Evolutionary conservation across 2,113 vertebrate species (phyloP).

Genomic region (Syngnathus floridae): DNA sequence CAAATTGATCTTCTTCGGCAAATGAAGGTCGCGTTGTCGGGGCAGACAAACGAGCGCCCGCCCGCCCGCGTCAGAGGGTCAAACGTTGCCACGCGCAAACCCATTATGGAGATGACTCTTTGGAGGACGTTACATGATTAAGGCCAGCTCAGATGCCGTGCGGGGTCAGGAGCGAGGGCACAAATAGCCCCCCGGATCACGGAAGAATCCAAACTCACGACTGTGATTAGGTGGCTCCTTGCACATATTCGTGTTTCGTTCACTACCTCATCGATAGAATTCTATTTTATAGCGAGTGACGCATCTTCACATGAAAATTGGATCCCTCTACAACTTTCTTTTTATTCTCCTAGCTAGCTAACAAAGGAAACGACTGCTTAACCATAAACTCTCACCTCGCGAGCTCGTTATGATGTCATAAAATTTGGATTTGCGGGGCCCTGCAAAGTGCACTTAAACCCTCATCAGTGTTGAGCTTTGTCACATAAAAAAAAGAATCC

Average conservation of each 20-base stretch:
- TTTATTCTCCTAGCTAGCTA: not conserved
- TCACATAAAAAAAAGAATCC: slow-evolving; percentile 15
- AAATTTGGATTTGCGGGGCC: not conserved
- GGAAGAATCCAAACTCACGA: not conserved
- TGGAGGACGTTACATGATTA: slow-evolving; percentile 48
- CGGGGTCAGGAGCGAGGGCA: slow-evolving; percentile 10
- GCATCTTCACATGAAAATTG: not conserved
- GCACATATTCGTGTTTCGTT: too few species aligned
- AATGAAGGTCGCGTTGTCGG: slow-evolving; percentile 27
- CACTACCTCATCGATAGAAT: too few species aligned
- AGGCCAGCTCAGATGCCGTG: slow-evolving; percentile 24
- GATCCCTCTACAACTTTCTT: not conserved
- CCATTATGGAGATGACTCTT: slow-evolving; percentile 56
- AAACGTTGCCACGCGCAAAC: slow-evolving; percentile 50
- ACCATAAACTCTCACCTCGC: not conserved
- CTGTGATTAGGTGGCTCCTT: not conserved
- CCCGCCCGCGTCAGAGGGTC: slow-evolving; percentile 32
- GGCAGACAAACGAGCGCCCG: slow-evolving; percentile 53
- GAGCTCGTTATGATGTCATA: not conserved
- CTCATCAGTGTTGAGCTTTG: slow-evolving; percentile 33
- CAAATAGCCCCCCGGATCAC: too few species aligned
- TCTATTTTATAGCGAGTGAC: not conserved
- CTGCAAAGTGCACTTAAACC: slow-evolving; percentile 27
- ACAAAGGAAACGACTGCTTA: not conserved
- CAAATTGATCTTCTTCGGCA: slow-evolving; percentile 3